Percentiles rank a stretch among this genome's conserved stretches.
phyloP scores from a whole-genome alignment of 2,113 vertebrate species.

The Nicator chloris region DNA sequence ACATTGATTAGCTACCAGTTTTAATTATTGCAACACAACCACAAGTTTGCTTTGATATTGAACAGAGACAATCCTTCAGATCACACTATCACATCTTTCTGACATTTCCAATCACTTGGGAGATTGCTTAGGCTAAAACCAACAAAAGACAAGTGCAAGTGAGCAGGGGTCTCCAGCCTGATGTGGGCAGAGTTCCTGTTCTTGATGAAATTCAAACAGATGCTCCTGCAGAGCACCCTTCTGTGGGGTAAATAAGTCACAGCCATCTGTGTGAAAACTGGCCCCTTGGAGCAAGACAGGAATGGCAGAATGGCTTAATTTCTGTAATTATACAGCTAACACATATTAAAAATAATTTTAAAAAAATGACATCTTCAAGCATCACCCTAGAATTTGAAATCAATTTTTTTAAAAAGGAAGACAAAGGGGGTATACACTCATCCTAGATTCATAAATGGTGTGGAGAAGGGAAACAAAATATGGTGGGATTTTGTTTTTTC shows the following conservation, averaged over 20 bases:
- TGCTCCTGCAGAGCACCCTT: not conserved
- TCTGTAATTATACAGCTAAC: not conserved
- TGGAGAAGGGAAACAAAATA: not conserved
- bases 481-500: not conserved
- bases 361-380: rapidly evolving
- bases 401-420: not conserved
- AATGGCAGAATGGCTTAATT: not conserved
- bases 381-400: not conserved
- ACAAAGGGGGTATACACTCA: not conserved
- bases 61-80: not conserved
- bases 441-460: not conserved
- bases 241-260: not conserved
- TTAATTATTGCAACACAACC: constrained; percentile 5
- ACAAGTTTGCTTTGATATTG: not conserved
- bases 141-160: not conserved
- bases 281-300: not conserved
- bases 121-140: not conserved
- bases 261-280: not conserved
- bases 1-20: not conserved
- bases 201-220: not conserved
- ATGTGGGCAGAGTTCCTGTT: not conserved
- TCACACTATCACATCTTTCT: not conserved
- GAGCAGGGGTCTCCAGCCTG: not conserved
- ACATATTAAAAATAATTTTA: not conserved
- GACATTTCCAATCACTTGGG: not conserved